Evolutionary conservation across 2,888 invertebrate species (phyloP), one percentile per base, ranked within the genome.

Genomic region (Zygaena filipendulae): DNA sequence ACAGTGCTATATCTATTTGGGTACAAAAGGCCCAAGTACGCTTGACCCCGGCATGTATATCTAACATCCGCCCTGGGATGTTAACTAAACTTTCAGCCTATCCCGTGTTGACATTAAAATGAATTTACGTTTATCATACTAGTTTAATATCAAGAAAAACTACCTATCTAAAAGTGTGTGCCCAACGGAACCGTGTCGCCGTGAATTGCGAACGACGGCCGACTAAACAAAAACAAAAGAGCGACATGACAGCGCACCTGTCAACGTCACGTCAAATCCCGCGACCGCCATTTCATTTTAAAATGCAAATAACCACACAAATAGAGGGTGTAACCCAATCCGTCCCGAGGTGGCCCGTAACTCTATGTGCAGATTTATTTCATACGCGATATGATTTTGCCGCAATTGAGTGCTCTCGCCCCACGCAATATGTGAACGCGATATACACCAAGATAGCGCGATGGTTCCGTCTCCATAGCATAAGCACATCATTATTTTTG

Each of bases 361-460:
- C 61, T 46, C n/a, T n/a, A n/a, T 38, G 30, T 58, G 58, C 64
- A 64, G 74, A 74, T 74, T 72, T 74, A 71, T 75, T 70, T 69
- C 60, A 67, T 64, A 59, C 55, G 59, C 64, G 72, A 74, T 74
- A 70, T 70, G 70, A 68, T 72, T 72, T 64, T 54, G 57, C 62
- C 63, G 59, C 68, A 67, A 66, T 67, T 56, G 61, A 66, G 61
- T 53, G 50, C 57, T 59, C 61, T 55, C 51, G 33, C 43, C 40
- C 42, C 47, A 39, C n/a, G n/a, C n/a, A n/a, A n/a, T n/a, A n/a
- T n/a, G n/a, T n/a, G n/a, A n/a, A n/a, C n/a, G n/a, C n/a, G n/a
- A n/a, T n/a, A n/a, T n/a, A n/a, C n/a, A n/a, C n/a, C 16, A 21
- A 27, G 21, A 27, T 27, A 27, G 4, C 7, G 5, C 7, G 27